Evolutionary conservation across 2,113 vertebrate species (phyloP), one percentile per base, ranked within the genome.

Genomic region (Oceanites oceanicus): DNA sequence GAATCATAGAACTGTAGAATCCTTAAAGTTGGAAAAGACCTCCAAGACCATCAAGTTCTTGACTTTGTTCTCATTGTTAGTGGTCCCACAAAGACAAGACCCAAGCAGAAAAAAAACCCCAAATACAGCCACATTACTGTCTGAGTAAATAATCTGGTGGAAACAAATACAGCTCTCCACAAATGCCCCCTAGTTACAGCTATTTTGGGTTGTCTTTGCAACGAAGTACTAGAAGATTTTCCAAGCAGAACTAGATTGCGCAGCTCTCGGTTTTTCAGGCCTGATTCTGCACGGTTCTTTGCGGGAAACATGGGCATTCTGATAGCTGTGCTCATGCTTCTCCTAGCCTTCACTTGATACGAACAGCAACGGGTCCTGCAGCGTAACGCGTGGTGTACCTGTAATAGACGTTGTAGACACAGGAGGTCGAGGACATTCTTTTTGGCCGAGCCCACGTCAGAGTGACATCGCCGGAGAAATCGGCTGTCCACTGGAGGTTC

Each of bases 361-460:
- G 2, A 2, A 29, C 2, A 71, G 67, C 56, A 53, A 15, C 0
- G 14, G 72, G 42, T 30, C 11, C 5, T 1, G 47, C 50, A 65
- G 63, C 2, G 18, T 7, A 27, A 23, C 2, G 10, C 12, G 2
- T 2, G 25, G 16, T 38, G 42, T 95, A 99, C 99, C 99, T 99
- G 98, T 99, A 99, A 96, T 99, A 98, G 55, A 99, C 42, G 14
- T 98, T 98, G 95, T 99, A 99, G 74, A 98, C 98, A n/a, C 99
- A 99, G 58, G 99, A 98, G 63, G 98, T 95, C 1, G 96, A 95
- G 8, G 99, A 98, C 96, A 99, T 99, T 90, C 98, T 99, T 95
- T 99, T 99, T 11, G 99, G 99, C 9, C 98, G 98, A 19, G 97
- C 98, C 99, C 99, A 99, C 0, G 98, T 99, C 97, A 99, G 96